Evolutionary conservation across 2,113 vertebrate species (phyloP).

Genomic region (Pseudorasbora parva): DNA sequence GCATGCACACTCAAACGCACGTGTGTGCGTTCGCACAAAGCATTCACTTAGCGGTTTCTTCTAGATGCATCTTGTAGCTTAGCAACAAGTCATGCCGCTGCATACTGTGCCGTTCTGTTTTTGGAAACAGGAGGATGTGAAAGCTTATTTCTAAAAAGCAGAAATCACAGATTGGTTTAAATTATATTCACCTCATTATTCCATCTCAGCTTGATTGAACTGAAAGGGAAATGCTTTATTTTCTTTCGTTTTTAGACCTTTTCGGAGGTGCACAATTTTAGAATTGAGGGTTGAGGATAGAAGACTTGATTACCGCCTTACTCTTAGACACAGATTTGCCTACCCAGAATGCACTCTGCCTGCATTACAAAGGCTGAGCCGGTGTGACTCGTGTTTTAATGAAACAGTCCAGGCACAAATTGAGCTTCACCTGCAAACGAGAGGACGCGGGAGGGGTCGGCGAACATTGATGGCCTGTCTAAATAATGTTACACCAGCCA

Average conservation of each 20-base stretch:
- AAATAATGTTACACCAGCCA: slow-evolving; percentile 66
- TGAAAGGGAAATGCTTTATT: slow-evolving; percentile 33
- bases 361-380: neutral
- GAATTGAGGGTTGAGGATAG: slow-evolving; percentile 15
- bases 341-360: slow-evolving; percentile 4
- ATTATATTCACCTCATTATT: slow-evolving; percentile 43
- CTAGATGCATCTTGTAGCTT: slow-evolving; percentile 63
- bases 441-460: slow-evolving; percentile 37
- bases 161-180: slow-evolving; percentile 22
- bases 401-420: slow-evolving; percentile 36
- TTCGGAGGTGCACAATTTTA: slow-evolving; percentile 24
- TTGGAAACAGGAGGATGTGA: slow-evolving; percentile 45
- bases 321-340: slow-evolving; percentile 25
- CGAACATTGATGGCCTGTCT: slow-evolving; percentile 64
- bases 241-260: slow-evolving; percentile 25
- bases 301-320: neutral
- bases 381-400: slow-evolving; percentile 48
- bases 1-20: slow-evolving; percentile 37
- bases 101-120: slow-evolving; percentile 43
- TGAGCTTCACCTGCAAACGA: slow-evolving; percentile 55
- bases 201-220: slow-evolving; percentile 30
- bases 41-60: slow-evolving; percentile 52
- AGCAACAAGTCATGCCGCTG: slow-evolving; percentile 60
- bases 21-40: slow-evolving; percentile 12
- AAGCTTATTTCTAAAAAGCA: slow-evolving; percentile 37